Evolutionary conservation across 2,797 vertebrate species (phyloP).

Genomic region (Anguilla marmorata): DNA sequence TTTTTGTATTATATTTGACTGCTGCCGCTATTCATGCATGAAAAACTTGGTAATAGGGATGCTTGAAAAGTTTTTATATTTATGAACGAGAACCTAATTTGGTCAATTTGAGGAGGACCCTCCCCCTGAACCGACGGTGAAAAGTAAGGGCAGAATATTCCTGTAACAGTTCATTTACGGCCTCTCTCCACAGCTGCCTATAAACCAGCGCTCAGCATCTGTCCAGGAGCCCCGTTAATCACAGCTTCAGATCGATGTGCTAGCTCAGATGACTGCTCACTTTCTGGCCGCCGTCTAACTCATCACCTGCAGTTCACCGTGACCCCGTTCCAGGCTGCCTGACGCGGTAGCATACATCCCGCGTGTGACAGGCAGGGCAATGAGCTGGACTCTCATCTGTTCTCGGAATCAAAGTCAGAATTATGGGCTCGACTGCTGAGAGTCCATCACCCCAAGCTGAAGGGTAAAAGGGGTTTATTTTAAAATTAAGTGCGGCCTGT

Average conservation of each 20-base stretch:
- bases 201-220: background rate
- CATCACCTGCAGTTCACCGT: conserved; percentile 4
- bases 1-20: background rate
- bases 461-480: background rate
- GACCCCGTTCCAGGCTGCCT: background rate
- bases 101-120: background rate
- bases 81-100: background rate
- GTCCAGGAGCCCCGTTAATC: background rate
- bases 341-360: background rate
- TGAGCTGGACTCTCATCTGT: conserved; percentile 12
- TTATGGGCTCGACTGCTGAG: background rate
- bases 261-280: background rate
- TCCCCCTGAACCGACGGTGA: background rate
- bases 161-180: background rate
- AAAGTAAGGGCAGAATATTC: background rate
- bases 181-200: background rate
- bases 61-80: background rate
- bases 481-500: background rate
- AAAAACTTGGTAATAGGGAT: background rate
- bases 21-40: background rate
- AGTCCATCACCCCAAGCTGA: background rate
- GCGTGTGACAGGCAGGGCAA: background rate
- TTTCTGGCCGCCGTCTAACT: background rate
- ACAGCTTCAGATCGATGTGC: background rate
- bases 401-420: background rate